Evolutionary conservation across 2,888 invertebrate genomes (phyloP), one percentile per base, ranked within the genome.

Genomic region (Trachelus iudaicus): DNA sequence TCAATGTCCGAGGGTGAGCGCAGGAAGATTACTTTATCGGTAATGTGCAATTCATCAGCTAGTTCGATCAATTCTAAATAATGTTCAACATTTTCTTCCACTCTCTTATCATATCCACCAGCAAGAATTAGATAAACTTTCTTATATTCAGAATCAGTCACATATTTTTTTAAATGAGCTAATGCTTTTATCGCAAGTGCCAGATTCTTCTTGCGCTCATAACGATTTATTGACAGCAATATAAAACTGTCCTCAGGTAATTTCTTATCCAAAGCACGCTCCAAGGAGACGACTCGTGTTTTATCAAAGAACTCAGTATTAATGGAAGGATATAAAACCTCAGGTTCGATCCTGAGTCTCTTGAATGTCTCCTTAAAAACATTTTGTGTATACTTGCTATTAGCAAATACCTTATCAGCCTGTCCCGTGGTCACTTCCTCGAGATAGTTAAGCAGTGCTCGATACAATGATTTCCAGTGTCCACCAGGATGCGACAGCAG

Each of bases 121-220:
- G 98, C 98, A 91, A 99, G 94, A 33, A 99, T 95, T 77, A 99
- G 93, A 90, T 96, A 96, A n/a, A 96, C 94, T 81, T 92, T 93
- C 73, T 93, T 92, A 93, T 95, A 96, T 76, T 95, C 94, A 33
- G 92, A 89, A 71, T 92, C 91, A 73, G 92, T 91, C 31, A 95
- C 84, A 71, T 93, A 89, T 37, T 93, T 91, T 87, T 94, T 93
- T 74, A 97, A 91, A 86, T 94, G 92, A 86, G 95, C 94, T 85
- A 99, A 93, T 6, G 98, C 96, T 86, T 95, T 92, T 73, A 99
- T 92, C 0, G 98, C 98, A 73, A 99, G 91, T 69, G 93, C 93
- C n/a, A 99, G 93, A 91, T 98, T 97, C 92, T 99, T 99, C 90
- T 99, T 99, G 11, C 98, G 94, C 90, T 99, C 99, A 92, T 96